phyloP scores from a whole-genome alignment of 2,113 vertebrate genomes.

The Myotis yumanensis region DNA sequence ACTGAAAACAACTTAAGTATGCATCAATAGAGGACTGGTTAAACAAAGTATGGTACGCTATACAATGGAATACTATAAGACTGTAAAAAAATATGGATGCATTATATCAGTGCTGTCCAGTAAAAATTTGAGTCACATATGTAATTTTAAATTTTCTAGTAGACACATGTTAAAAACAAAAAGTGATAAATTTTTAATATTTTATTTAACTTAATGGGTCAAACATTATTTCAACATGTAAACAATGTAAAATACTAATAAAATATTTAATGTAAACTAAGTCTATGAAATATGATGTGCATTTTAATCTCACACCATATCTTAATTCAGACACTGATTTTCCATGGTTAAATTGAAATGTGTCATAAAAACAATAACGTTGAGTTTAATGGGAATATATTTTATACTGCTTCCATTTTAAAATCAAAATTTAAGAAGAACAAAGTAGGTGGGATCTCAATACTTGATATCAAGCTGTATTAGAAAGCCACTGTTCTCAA shows the following conservation, averaged over 20 bases:
- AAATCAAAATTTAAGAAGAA: slow-evolving; percentile 21
- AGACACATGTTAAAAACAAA: no score
- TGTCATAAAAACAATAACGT: not conserved
- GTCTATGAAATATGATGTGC: not conserved
- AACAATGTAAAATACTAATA: not conserved
- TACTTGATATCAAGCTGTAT: no score
- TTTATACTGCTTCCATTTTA: not conserved
- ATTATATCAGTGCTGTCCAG: not conserved
- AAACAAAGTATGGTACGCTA: not conserved
- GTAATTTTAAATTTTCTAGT: not conserved
- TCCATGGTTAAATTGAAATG: not conserved
- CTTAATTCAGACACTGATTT: not conserved
- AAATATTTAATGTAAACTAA: not conserved
- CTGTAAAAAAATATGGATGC: not conserved
- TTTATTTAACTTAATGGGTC: slow-evolving; percentile 4
- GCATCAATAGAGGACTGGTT: not conserved
- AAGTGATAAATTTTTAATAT: not conserved
- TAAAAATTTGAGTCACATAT: not conserved
- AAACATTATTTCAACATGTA: slow-evolving; percentile 9
- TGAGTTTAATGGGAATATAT: slow-evolving; percentile 6
- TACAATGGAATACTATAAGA: not conserved
- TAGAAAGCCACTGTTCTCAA: no score
- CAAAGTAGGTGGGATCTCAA: no score
- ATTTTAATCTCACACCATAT: not conserved
- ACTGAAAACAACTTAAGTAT: not conserved